These are phyloP conservation scores for Chamaea fasciata DNA, from an alignment of 2,113 vertebrate genomes.

Conservation along the genomic window DNA sequence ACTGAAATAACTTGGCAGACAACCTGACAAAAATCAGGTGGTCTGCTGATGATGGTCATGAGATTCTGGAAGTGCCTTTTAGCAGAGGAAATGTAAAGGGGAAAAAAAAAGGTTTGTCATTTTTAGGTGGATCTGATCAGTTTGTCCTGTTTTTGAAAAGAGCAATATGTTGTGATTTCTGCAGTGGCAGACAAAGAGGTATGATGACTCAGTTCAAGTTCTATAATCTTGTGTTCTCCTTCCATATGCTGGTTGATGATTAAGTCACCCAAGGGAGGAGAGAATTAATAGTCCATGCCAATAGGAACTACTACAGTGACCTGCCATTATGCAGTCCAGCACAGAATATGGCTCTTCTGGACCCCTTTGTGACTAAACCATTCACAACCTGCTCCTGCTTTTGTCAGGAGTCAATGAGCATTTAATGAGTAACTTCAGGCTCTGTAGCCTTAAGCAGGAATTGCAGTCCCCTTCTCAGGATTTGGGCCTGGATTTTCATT, in stretches of 20 bases:
- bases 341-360: background rate
- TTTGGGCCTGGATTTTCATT: background rate
- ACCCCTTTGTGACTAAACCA: background rate
- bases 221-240: background rate
- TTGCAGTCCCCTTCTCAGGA: background rate
- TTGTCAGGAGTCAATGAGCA: background rate
- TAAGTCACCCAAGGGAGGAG: background rate
- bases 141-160: background rate
- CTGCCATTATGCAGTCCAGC: background rate
- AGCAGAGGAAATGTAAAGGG: background rate
- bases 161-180: background rate
- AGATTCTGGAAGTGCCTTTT: background rate
- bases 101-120: accelerated
- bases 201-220: background rate
- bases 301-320: background rate
- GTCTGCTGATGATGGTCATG: background rate
- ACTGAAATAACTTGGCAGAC: background rate
- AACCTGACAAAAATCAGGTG: background rate
- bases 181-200: background rate
- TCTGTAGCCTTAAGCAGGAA: background rate
- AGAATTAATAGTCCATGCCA: background rate
- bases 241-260: background rate
- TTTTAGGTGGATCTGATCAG: background rate
- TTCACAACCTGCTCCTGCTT: background rate
- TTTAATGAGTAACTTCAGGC: background rate